Percentiles rank a stretch among this genome's conserved stretches.
Conservation (phyloP, 2,888 invertebrate species). For the Sisyra terminalis region DNA sequence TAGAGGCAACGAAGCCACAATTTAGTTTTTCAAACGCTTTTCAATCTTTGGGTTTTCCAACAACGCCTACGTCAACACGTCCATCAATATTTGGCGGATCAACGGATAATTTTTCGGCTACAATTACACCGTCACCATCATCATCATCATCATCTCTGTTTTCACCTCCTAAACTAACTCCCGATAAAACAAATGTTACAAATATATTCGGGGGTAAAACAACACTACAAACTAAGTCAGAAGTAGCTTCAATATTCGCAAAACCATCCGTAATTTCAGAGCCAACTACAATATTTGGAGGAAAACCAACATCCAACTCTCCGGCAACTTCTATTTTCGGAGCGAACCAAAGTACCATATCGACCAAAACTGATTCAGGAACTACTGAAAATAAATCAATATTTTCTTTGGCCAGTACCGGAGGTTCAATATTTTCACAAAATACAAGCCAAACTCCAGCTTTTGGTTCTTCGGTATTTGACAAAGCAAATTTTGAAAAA, state of each 20-base stretch:
- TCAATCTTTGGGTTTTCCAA: neutral
- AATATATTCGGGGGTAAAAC: constrained; percentile 6
- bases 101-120: neutral
- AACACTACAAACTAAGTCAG: neutral
- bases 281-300: neutral
- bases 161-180: neutral
- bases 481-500: neutral
- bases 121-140: too few relatives aligned
- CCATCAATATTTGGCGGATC: constrained; percentile 7
- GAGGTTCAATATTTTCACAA: constrained; percentile 1
- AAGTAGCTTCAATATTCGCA: neutral
- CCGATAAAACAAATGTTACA: constrained; percentile 1
- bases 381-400: neutral
- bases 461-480: neutral
- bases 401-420: constrained; percentile 1
- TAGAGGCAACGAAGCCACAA: neutral
- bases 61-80: neutral
- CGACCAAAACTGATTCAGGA: neutral
- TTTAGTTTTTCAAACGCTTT: constrained; percentile 4
- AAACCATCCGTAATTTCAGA: neutral
- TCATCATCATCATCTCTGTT: neutral
- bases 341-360: neutral
- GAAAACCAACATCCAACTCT: constrained; percentile 7
- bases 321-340: constrained; percentile 9
- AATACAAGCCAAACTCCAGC: neutral